phyloP scores from a whole-genome alignment of 2,888 invertebrate genomes.

The Ormyrus labotus region DNA sequence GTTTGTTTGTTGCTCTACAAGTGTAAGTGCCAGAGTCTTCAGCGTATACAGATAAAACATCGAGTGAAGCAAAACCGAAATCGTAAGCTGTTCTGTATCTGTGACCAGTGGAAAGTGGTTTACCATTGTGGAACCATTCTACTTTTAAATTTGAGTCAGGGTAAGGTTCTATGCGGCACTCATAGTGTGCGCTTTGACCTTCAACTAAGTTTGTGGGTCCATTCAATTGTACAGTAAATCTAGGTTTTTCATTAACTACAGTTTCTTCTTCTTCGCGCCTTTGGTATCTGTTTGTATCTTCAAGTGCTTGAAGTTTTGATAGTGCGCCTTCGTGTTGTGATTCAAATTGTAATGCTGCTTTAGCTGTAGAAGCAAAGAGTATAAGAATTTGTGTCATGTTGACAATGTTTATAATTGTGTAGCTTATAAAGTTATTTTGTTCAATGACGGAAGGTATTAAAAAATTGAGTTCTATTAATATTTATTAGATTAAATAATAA shows the following conservation, averaged over 20 bases:
- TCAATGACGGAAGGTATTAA: neutral
- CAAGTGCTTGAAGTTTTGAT: slow-evolving; percentile 90
- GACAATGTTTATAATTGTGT: neutral
- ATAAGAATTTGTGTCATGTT: neutral
- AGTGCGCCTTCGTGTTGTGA: slow-evolving; percentile 93
- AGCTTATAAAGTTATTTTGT: slow-evolving; percentile 29
- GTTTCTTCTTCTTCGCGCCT: slow-evolving; percentile 89
- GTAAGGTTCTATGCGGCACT: slow-evolving; percentile 94
- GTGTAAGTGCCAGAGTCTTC: slow-evolving; percentile 96
- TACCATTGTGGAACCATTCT: slow-evolving; percentile 95
- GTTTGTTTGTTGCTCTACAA: slow-evolving; percentile 89
- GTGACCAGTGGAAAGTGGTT: slow-evolving; percentile 91
- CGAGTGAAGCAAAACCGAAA: slow-evolving; percentile 97
- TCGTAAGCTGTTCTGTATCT: slow-evolving; percentile 95
- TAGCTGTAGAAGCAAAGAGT: slow-evolving; percentile 78
- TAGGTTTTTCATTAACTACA: slow-evolving; percentile 88
- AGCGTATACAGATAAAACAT: slow-evolving; percentile 94
- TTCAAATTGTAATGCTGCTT: slow-evolving; percentile 91
- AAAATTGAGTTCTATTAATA: neutral
- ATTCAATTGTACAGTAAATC: slow-evolving; percentile 90
- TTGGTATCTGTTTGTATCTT: slow-evolving; percentile 86
- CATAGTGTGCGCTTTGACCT: slow-evolving; percentile 94
- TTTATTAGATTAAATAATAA: neutral
- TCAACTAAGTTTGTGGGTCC: slow-evolving; percentile 91
- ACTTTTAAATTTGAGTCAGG: slow-evolving; percentile 92